Conservation (phyloP, 1,140 invertebrate species). For the Scaptodrosophila lebanonensis region DNA sequence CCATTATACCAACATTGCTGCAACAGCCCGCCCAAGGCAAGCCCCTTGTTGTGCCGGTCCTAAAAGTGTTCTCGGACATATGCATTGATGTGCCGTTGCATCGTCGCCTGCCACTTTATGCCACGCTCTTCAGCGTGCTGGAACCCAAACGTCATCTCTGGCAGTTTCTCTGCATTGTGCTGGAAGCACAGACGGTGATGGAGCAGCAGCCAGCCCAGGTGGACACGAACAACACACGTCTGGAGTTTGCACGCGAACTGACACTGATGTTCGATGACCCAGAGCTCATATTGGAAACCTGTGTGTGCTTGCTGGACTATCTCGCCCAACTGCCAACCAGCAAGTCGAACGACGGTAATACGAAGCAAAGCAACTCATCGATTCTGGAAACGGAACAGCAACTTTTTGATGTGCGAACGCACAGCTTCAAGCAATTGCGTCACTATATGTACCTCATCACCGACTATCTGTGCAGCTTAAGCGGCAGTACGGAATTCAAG, state of each 20-base stretch:
- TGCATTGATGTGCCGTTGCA: slow-evolving; percentile 94
- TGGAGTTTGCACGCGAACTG: slow-evolving; percentile 48
- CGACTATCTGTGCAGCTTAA: slow-evolving; percentile 83
- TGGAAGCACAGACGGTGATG: slow-evolving; percentile 82
- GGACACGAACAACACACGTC: slow-evolving; percentile 36
- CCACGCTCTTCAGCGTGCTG: slow-evolving; percentile 86
- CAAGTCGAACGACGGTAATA: slow-evolving; percentile 51
- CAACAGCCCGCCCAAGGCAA: slow-evolving; percentile 24
- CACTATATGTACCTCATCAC: slow-evolving; percentile 89
- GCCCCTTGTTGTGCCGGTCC: slow-evolving; percentile 81
- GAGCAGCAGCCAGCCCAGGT: slow-evolving; percentile 49
- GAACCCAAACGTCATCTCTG: slow-evolving; percentile 85
- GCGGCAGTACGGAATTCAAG: slow-evolving; percentile 83
- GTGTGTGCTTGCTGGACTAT: slow-evolving; percentile 83
- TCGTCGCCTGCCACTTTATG: slow-evolving; percentile 87
- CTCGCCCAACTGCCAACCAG: slow-evolving; percentile 30
- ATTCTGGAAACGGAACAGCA: slow-evolving; percentile 66
- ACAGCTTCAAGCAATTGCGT: slow-evolving; percentile 85
- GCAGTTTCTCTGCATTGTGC: slow-evolving; percentile 84
- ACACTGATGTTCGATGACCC: slow-evolving; percentile 67
- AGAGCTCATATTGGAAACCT: slow-evolving; percentile 81
- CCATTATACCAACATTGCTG: slow-evolving; percentile 90
- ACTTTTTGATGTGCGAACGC: slow-evolving; percentile 83
- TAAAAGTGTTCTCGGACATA: slow-evolving; percentile 93
- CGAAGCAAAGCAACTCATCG: not conserved